Base-by-base conservation (phyloP, 2,888 invertebrate genomes). In the Pristionchus mayeri region DNA sequence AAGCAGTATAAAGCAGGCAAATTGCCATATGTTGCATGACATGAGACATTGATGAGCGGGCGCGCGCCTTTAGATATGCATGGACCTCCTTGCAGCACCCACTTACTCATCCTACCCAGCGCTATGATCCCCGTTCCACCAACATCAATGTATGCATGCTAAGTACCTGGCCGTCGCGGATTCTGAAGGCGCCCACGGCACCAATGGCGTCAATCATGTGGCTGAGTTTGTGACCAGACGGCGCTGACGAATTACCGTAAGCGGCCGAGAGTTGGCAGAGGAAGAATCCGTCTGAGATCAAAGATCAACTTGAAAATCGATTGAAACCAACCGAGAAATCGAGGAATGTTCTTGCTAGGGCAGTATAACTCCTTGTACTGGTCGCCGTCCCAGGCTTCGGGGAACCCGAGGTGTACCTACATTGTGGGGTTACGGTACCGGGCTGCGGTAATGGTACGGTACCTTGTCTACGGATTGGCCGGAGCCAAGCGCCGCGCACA, bases 161-260 rank as follows among this genome's bases (percentile, higher is more conserved):
- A 79, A 50, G n/a, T 44, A 90, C 90, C 85, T 92, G 89, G 81
- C 92, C 92, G 84, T 91, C 89, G 86, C 88, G 87, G 71, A 93
- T 90, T 81, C 91, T 90, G 85, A 93, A 93, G 4, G 91, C 87
- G 9, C 92, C 92, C 48, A 92, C 90, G 11, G 91, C 92, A 44
- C 91, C 92, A 37, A 93, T 90, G 3, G 92, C 93, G 71, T 93
- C 93, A 82, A 93, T 92, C 92, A 93, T 90, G 85, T 92, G 92
- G 60, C 87, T 91, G 76, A 93, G 87, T 76, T 88, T 88, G 57
- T 91, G 90, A 24, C 93, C 93, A 9, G 90, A 86, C 0, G 91
- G 89, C n/a, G 91, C 90, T 6, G 88, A 88, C 21, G 88, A 86
- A 44, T 90, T 90, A 44, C 93, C 93, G 84, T 93, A 93, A 0